phyloP scores from a whole-genome alignment of 2,797 vertebrate genomes.

The Lagocephalus sceleratus region DNA sequence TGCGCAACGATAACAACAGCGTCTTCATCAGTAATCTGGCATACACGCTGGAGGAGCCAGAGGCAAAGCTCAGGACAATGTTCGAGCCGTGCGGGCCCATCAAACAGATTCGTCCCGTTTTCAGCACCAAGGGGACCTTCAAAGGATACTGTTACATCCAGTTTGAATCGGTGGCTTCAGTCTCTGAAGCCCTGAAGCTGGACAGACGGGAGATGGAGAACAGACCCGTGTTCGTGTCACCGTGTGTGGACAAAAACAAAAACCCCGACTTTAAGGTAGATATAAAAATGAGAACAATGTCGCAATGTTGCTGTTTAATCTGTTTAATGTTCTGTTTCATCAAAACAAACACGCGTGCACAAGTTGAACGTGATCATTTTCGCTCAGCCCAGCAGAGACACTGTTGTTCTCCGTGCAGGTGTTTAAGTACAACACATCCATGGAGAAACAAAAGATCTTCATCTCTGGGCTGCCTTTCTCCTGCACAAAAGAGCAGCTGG shows the following conservation, averaged over 20 bases:
- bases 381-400: neutral
- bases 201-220: constrained; percentile 85
- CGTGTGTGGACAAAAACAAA: constrained; percentile 93
- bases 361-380: too few relatives aligned
- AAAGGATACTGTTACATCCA: constrained; percentile 92
- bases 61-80: constrained; percentile 77
- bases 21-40: constrained; percentile 95
- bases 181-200: constrained; percentile 81
- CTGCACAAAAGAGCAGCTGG: constrained; percentile 88
- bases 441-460: constrained; percentile 97
- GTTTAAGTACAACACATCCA: constrained; percentile 88
- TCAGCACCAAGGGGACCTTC: constrained; percentile 83
- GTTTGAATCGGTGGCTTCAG: constrained; percentile 79
- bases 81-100: constrained; percentile 87
- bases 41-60: constrained; percentile 86
- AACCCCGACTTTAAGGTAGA: constrained; percentile 94
- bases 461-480: constrained; percentile 92
- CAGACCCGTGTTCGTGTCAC: constrained; percentile 95
- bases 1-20: constrained; percentile 82
- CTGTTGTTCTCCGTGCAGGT: constrained; percentile 74
- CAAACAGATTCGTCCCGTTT: constrained; percentile 81
- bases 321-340: neutral
- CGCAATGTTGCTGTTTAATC: neutral
- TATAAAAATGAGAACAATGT: neutral
- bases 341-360: neutral